Evolutionary conservation across 1,140 invertebrate species (phyloP).

Genomic region (Caenorhabditis brenneri): DNA sequence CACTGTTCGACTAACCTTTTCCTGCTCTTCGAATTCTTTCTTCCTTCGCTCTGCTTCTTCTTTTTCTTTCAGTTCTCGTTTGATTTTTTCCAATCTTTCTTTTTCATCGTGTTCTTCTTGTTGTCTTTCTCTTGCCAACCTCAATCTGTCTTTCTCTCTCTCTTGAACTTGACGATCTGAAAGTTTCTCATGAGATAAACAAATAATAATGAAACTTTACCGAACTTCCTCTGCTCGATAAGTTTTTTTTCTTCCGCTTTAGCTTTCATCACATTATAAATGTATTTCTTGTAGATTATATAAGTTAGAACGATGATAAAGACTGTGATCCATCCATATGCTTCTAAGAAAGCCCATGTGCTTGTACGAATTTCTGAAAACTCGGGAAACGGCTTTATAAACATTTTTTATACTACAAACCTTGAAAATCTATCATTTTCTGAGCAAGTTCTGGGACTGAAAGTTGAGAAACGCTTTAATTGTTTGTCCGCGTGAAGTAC

Average conservation of each 20-base stretch:
- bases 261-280: not conserved
- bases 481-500: not conserved
- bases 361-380: not conserved
- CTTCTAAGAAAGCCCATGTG: conserved; percentile 19
- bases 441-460: not conserved
- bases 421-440: not conserved
- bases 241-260: not conserved
- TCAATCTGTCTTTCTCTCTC: not conserved
- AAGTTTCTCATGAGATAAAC: not conserved
- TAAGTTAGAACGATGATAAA: conserved; percentile 2
- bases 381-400: too few species aligned
- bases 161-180: conserved; percentile 18
- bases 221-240: conserved; percentile 6
- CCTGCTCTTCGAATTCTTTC: not conserved
- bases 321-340: conserved; percentile 34
- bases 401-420: not conserved
- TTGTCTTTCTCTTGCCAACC: conserved; percentile 4
- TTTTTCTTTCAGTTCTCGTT: not conserved
- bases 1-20: not conserved
- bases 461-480: not conserved
- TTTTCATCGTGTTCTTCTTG: conserved; percentile 25
- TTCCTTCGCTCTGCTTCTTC: not conserved
- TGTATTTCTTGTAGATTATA: conserved; percentile 14
- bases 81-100: not conserved
- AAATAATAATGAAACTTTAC: not conserved